These are phyloP conservation scores for Colostygia pectinataria DNA, from an alignment of 2,888 invertebrate genomes.

Conservation along the genomic window DNA sequence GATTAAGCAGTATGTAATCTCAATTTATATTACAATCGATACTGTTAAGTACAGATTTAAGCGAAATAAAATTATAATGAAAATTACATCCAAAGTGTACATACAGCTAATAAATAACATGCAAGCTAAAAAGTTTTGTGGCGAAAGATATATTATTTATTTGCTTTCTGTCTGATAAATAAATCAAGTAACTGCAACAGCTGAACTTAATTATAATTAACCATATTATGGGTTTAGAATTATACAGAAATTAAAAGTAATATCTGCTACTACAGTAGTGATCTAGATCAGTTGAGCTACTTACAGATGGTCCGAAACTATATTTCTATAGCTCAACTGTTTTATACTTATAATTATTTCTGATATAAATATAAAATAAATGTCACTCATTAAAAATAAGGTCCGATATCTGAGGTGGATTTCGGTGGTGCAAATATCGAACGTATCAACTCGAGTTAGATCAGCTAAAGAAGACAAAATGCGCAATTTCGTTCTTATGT, in stretches of 20 bases:
- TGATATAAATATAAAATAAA: constrained; percentile 11
- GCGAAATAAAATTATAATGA: constrained; percentile 27
- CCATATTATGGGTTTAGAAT: no score
- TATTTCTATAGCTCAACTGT: no score
- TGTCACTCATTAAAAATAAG: constrained; percentile 15
- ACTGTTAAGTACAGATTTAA: constrained; percentile 51
- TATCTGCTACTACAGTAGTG: no score
- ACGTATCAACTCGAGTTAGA: constrained; percentile 5
- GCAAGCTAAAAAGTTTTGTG: constrained; percentile 44
- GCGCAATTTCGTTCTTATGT: constrained; percentile 8
- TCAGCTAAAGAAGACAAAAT: constrained; percentile 13
- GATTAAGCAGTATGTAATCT: constrained; percentile 39
- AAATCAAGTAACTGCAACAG: no score
- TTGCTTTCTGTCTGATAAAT: no score
- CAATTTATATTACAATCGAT: constrained; percentile 25
- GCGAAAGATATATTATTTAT: no score
- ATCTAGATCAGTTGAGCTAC: no score
- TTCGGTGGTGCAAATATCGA: constrained; percentile 46
- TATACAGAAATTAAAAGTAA: no score
- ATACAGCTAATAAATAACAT: constrained; percentile 33
- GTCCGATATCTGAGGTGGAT: constrained; percentile 21
- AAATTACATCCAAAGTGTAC: constrained; percentile 45
- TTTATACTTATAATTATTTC: no score
- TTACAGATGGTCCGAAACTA: no score
- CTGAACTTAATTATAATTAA: no score